Percentiles rank a stretch among this genome's conserved stretches.
These are phyloP conservation scores for Oenanthe melanoleuca DNA, from an alignment of 2,113 vertebrate species.

Conservation along the genomic window DNA sequence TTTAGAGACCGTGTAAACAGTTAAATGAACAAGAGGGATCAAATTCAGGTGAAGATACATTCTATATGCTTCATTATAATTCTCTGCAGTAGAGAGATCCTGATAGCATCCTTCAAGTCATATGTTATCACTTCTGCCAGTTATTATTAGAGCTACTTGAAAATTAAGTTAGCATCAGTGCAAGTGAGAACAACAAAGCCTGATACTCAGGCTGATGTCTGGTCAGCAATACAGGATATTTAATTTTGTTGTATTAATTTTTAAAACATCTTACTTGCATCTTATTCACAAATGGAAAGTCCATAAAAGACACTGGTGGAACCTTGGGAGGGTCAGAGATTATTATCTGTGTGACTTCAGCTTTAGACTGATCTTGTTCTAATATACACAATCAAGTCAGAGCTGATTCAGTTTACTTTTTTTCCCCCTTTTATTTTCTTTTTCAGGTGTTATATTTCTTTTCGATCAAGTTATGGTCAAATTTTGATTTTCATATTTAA, in stretches of 20 bases:
- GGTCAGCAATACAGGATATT: background rate
- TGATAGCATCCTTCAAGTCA: background rate
- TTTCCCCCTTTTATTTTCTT: background rate
- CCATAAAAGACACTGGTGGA: background rate
- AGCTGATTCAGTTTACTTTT: background rate
- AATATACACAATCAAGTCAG: background rate
- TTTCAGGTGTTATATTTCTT: background rate
- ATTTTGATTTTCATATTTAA: background rate
- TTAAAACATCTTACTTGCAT: background rate
- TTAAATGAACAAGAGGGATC: background rate
- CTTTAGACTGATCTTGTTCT: background rate
- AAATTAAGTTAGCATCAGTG: background rate
- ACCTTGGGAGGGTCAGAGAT: background rate
- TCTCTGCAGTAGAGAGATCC: background rate
- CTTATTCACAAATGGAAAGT: background rate
- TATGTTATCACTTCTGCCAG: background rate
- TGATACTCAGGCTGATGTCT: background rate
- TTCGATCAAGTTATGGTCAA: background rate
- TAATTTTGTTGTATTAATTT: background rate
- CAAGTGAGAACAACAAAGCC: background rate
- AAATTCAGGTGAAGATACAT: background rate
- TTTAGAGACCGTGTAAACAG: background rate
- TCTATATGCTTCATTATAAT: slow-evolving; percentile 6
- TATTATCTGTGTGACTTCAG: background rate
- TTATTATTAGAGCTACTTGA: slow-evolving; percentile 8